Evolutionary conservation across 2,888 invertebrate genomes (phyloP).

Genomic region (Acanthosepion pharaonis): DNA sequence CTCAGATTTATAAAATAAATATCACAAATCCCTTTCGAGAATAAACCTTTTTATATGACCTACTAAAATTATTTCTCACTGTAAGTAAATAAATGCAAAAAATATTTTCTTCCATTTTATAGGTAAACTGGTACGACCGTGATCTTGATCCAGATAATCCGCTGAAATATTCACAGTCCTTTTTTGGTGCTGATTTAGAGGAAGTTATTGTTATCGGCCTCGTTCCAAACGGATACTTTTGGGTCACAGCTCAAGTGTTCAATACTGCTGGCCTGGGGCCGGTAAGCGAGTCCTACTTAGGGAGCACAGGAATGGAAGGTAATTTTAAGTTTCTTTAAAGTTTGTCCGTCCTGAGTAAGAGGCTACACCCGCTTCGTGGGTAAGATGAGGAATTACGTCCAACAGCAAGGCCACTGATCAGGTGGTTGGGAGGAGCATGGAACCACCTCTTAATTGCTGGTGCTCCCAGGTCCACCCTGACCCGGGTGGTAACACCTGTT

Average conservation of each 20-base stretch:
- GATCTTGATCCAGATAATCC: conserved; percentile 82
- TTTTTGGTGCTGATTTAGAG: conserved; percentile 83
- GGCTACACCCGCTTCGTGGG: too few species aligned
- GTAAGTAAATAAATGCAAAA: background rate
- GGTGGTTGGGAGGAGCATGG: too few species aligned
- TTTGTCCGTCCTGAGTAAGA: background rate
- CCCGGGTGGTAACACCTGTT: too few species aligned
- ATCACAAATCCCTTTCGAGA: too few species aligned
- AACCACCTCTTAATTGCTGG: too few species aligned
- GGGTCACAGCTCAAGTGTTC: conserved; percentile 93
- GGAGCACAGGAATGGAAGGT: conserved; percentile 45
- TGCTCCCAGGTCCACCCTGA: too few species aligned
- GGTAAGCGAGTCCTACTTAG: conserved; percentile 87
- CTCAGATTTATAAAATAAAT: background rate
- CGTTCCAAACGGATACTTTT: conserved; percentile 93
- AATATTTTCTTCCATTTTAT: background rate
- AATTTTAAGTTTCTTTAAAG: background rate
- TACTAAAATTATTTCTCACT: too few species aligned
- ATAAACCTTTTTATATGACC: too few species aligned
- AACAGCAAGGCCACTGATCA: too few species aligned
- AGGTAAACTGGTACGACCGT: conserved; percentile 71
- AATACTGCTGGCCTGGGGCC: conserved; percentile 97
- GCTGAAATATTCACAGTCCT: conserved; percentile 77
- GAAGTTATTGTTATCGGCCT: conserved; percentile 94
- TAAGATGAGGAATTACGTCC: too few species aligned